Evolutionary conservation across 2,113 vertebrate genomes (phyloP).

Genomic region (Tonatia bakeri): DNA sequence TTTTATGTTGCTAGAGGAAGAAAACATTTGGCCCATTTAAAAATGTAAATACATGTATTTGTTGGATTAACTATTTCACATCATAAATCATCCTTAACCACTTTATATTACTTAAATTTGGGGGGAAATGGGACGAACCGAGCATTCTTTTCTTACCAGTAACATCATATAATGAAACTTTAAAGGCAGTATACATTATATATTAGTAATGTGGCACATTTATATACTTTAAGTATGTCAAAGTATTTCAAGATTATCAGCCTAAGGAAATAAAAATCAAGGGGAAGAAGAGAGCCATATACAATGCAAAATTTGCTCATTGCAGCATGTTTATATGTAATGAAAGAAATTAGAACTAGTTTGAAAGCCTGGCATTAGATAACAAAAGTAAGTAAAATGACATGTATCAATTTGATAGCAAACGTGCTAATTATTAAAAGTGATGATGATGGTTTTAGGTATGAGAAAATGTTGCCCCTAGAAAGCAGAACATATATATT

Average conservation of each 20-base stretch:
- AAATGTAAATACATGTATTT: background rate
- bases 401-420: background rate
- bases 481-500: background rate
- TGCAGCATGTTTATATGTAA: background rate
- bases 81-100: background rate
- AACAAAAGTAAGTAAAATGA: background rate
- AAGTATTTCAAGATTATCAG: background rate
- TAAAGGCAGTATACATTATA: background rate
- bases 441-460: background rate
- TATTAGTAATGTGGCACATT: background rate
- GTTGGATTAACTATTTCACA: background rate
- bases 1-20: background rate
- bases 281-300: background rate
- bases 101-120: background rate
- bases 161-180: background rate
- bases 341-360: background rate
- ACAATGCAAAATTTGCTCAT: background rate
- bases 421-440: background rate
- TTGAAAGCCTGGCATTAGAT: background rate
- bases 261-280: constrained; percentile 24
- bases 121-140: background rate
- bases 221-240: background rate
- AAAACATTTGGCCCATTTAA: background rate
- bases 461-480: background rate
- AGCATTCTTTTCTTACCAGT: background rate